A percentile compares a stretch with the other conserved stretches of the same genome.
Conservation (phyloP, 2,797 vertebrate genomes). For the Neosilurus mollespiculum region DNA sequence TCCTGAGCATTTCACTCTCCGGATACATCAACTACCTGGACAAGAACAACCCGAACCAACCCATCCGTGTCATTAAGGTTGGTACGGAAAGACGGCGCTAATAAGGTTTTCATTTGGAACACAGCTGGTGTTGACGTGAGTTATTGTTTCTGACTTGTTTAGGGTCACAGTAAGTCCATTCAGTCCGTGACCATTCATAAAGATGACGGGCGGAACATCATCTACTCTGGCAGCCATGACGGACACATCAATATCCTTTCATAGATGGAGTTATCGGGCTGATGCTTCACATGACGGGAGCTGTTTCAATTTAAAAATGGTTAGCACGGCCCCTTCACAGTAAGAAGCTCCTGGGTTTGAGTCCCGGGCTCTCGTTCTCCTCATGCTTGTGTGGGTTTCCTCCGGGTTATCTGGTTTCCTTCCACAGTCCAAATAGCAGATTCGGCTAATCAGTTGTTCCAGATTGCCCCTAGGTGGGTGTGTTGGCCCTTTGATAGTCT, state of each 20-base stretch:
- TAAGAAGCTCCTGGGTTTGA: too few species aligned
- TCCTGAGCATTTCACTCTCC: slow-evolving; percentile 88
- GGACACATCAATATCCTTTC: slow-evolving; percentile 99
- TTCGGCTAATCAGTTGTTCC: too few species aligned
- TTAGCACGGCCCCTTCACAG: too few species aligned
- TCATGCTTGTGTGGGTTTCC: too few species aligned
- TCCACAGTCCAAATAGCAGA: too few species aligned
- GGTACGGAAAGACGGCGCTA: neutral
- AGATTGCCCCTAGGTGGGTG: too few species aligned
- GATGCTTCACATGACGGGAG: neutral
- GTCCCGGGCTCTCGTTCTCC: too few species aligned
- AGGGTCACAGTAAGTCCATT: slow-evolving; percentile 97
- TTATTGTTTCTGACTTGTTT: slow-evolving; percentile 41
- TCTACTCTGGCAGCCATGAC: slow-evolving; percentile 94
- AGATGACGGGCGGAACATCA: slow-evolving; percentile 77
- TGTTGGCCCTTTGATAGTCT: too few species aligned
- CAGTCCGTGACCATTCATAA: slow-evolving; percentile 89
- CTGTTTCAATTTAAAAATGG: neutral
- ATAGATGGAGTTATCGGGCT: too few species aligned
- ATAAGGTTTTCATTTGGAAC: neutral
- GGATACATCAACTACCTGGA: slow-evolving; percentile 98
- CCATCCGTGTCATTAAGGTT: slow-evolving; percentile 88
- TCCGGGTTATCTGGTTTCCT: too few species aligned
- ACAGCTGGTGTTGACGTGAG: neutral
- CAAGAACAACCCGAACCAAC: slow-evolving; percentile 88